A percentile compares a stretch with the other conserved stretches of the same genome.
Evolutionary conservation across 2,797 vertebrate genomes (phyloP).

Genomic region (Sus cebifrons): DNA sequence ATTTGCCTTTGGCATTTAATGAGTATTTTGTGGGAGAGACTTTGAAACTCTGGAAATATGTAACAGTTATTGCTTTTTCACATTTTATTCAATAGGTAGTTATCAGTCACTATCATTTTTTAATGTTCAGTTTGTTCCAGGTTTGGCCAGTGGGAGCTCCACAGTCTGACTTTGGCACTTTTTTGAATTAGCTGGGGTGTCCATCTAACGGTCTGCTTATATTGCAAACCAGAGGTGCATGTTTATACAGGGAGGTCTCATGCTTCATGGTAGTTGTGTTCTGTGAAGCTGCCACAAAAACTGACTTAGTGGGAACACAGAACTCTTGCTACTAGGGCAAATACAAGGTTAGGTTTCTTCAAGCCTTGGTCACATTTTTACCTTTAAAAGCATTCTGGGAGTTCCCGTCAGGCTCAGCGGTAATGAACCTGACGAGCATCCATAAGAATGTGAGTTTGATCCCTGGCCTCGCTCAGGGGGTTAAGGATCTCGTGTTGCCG

Average conservation of each 20-base stretch:
- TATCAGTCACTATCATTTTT: not conserved
- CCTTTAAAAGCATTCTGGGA: not conserved
- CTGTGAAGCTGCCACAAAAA: not conserved
- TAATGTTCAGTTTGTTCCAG: not conserved
- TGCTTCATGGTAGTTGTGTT: not conserved
- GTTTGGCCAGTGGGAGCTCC: not conserved
- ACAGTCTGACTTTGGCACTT: not conserved
- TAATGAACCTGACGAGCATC: too few relatives aligned
- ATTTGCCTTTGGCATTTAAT: not conserved
- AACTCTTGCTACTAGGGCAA: not conserved
- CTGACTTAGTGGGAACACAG: not conserved
- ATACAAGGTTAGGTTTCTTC: not conserved
- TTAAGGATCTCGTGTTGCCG: too few relatives aligned
- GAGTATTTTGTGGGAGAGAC: not conserved
- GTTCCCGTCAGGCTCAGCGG: too few relatives aligned
- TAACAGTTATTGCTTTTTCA: not conserved
- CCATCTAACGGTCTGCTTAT: not conserved
- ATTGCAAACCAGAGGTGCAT: not conserved
- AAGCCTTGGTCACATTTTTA: not conserved
- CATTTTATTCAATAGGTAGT: not conserved
- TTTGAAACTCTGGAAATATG: not conserved
- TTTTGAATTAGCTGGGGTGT: not conserved
- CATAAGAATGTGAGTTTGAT: too few relatives aligned
- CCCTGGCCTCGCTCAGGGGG: too few relatives aligned
- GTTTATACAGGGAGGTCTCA: not conserved